Conservation (phyloP, 2,113 vertebrate species). For the Apistogramma diplotaenia region DNA sequence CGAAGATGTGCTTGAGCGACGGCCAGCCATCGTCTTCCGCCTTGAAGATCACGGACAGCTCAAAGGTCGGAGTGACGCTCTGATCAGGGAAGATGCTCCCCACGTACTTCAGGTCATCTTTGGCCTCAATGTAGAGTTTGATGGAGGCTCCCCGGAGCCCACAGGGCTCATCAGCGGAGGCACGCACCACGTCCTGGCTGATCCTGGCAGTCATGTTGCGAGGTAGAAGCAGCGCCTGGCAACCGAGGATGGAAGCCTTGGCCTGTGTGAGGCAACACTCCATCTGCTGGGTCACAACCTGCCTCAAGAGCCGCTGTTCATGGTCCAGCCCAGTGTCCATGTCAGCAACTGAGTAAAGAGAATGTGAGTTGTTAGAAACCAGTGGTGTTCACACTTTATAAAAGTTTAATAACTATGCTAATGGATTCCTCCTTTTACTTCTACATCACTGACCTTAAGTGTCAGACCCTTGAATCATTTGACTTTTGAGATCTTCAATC, state of each 20-base stretch:
- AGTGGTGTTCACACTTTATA: not conserved
- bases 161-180: constrained; percentile 74
- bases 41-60: constrained; percentile 74
- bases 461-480: not conserved
- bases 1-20: constrained; percentile 67
- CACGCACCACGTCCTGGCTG: constrained; percentile 62
- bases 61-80: constrained; percentile 75
- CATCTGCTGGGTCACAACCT: constrained; percentile 62
- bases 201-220: constrained; percentile 64
- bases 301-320: constrained; percentile 54
- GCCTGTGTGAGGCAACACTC: constrained; percentile 72
- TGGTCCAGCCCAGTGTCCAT: constrained; percentile 30
- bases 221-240: constrained; percentile 75
- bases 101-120: constrained; percentile 49
- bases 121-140: constrained; percentile 62
- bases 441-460: not conserved
- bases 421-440: not conserved
- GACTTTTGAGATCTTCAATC: not conserved
- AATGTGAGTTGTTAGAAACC: not conserved
- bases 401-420: not conserved
- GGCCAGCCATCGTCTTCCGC: constrained; percentile 65
- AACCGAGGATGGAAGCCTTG: constrained; percentile 68
- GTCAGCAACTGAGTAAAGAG: constrained; percentile 7
- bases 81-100: constrained; percentile 62
- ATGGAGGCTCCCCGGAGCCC: constrained; percentile 77